These are phyloP conservation scores for Stegodyphus dumicola DNA, from an alignment of 1,140 invertebrate genomes.

Conservation along the genomic window DNA sequence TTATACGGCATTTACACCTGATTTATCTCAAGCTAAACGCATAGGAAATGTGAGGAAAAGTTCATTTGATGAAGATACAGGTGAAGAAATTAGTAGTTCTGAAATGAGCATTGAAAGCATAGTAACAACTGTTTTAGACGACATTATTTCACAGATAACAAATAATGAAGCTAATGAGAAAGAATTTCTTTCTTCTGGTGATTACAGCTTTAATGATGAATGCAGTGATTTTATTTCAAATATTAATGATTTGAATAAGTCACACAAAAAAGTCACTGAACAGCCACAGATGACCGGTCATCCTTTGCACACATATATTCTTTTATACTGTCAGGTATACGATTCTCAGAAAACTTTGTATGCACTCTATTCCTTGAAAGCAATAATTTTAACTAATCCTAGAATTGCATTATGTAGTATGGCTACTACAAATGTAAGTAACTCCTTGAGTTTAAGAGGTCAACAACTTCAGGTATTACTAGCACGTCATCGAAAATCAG, in stretches of 20 bases:
- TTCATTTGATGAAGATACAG: constrained; percentile 63
- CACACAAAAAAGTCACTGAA: constrained; percentile 38
- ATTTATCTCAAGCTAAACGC: constrained; percentile 57
- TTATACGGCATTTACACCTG: constrained; percentile 33
- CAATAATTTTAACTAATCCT: constrained; percentile 80
- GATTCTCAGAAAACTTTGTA: constrained; percentile 83
- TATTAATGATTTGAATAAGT: constrained; percentile 21
- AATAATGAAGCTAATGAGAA: constrained; percentile 22
- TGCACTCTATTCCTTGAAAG: constrained; percentile 80
- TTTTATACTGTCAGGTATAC: constrained; percentile 84
- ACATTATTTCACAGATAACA: constrained; percentile 47
- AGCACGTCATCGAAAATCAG: constrained; percentile 82
- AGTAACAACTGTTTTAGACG: constrained; percentile 49
- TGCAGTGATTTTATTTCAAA: constrained; percentile 26
- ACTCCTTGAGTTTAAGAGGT: constrained; percentile 68
- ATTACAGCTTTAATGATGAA: constrained; percentile 55
- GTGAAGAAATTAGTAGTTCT: constrained; percentile 13
- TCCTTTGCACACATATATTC: constrained; percentile 84
- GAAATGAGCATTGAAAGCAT: constrained; percentile 23
- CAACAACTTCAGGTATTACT: constrained; percentile 75
- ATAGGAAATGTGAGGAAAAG: constrained; percentile 53
- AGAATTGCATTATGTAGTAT: constrained; percentile 79
- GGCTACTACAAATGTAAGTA: constrained; percentile 76
- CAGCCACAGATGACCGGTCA: constrained; percentile 66
- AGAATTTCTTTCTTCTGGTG: constrained; percentile 39